Conservation (phyloP, 2,113 vertebrate species). For the Sialia sialis region DNA sequence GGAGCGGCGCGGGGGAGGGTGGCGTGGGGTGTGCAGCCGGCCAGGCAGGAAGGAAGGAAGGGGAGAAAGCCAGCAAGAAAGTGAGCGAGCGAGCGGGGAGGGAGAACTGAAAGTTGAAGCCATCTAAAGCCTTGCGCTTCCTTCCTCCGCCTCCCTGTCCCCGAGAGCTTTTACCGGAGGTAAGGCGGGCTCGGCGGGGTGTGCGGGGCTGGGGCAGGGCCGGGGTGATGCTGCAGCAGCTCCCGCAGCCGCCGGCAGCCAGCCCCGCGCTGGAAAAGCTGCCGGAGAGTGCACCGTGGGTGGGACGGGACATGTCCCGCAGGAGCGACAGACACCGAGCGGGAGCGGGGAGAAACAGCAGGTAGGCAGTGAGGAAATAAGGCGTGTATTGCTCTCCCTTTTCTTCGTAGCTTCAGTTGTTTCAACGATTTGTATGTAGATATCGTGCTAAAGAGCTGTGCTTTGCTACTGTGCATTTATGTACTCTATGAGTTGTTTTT, state of each 20-base stretch:
- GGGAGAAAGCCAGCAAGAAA: not conserved
- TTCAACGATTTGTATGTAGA: not conserved
- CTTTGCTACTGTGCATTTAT: not conserved
- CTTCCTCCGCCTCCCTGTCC: too few species aligned
- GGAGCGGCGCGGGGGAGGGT: not conserved
- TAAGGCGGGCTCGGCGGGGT: not conserved
- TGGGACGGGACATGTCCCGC: not conserved
- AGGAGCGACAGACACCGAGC: accelerated
- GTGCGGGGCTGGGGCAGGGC: not conserved
- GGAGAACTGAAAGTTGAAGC: not conserved
- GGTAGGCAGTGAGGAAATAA: not conserved
- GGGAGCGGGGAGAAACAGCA: not conserved
- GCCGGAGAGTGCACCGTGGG: accelerated
- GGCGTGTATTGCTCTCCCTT: accelerated
- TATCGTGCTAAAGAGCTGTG: not conserved
- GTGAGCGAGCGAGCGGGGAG: not conserved
- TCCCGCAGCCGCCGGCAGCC: too few species aligned
- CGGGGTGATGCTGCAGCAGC: not conserved
- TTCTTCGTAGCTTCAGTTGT: not conserved
- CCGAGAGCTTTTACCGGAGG: not conserved
- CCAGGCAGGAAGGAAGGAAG: not conserved
- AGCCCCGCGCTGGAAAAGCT: accelerated
- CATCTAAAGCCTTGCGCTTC: accelerated
- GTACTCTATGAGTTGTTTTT: not conserved
- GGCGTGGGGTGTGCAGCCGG: not conserved